Evolutionary conservation across 2,797 vertebrate species (phyloP).

Genomic region (Trematomus bernacchii): DNA sequence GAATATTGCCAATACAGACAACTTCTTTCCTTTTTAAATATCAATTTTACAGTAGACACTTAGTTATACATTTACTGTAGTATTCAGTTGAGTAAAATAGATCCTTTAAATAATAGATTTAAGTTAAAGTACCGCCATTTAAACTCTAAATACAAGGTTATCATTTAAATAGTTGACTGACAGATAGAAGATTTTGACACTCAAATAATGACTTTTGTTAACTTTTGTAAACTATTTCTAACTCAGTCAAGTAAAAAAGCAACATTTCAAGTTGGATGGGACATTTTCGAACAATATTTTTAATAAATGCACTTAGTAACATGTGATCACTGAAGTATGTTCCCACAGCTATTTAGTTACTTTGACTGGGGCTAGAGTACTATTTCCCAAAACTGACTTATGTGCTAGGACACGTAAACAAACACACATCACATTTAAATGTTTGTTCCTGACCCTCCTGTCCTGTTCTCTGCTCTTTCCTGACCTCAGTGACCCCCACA

Average conservation of each 20-base stretch:
- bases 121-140: background rate
- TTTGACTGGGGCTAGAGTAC: background rate
- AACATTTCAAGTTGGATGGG: background rate
- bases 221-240: background rate
- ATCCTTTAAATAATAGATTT: background rate
- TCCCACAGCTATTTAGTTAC: background rate
- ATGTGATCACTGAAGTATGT: background rate
- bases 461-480: constrained; percentile 14
- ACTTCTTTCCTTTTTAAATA: background rate
- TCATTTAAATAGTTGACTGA: background rate
- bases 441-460: constrained; percentile 1
- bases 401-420: background rate
- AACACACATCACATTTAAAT: background rate
- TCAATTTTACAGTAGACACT: background rate
- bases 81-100: background rate
- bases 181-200: background rate
- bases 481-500: constrained; percentile 41
- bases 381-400: background rate
- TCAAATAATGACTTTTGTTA: too few species aligned
- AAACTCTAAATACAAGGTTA: background rate
- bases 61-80: background rate
- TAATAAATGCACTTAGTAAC: background rate
- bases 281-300: too few species aligned
- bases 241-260: background rate
- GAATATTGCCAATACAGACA: background rate